A percentile compares a stretch with the other conserved stretches of the same genome.
phyloP scores from a whole-genome alignment of 2,113 vertebrate genomes.

The Trichechus manatus region DNA sequence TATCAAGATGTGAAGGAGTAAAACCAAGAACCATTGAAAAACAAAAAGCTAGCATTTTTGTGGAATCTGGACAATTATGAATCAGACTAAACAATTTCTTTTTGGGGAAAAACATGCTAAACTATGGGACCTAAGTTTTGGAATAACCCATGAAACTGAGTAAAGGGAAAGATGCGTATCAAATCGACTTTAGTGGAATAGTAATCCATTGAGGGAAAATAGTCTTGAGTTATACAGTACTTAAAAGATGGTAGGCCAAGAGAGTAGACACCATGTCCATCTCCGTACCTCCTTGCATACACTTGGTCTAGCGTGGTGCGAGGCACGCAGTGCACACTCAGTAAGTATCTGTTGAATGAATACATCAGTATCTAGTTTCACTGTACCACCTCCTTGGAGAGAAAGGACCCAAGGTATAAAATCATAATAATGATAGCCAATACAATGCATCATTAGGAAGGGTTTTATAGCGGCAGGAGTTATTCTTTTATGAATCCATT shows the following conservation, averaged over 20 bases:
- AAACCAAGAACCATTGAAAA: background rate
- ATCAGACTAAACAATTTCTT: background rate
- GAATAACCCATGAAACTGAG: background rate
- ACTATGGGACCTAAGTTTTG: background rate
- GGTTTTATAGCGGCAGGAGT: background rate
- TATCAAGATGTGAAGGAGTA: background rate
- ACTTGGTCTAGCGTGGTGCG: background rate
- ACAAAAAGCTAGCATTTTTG: background rate
- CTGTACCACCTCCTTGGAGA: background rate
- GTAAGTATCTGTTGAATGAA: constrained; percentile 3
- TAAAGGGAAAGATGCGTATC: background rate
- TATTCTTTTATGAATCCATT: background rate
- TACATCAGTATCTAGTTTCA: background rate
- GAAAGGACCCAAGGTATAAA: background rate
- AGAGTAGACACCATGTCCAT: background rate
- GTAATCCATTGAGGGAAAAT: background rate
- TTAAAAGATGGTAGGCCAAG: background rate
- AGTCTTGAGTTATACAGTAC: background rate
- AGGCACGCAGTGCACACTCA: background rate
- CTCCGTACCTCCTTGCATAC: background rate
- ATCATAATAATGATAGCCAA: background rate
- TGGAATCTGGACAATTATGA: background rate
- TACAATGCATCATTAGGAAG: background rate
- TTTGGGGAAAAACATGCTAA: background rate
- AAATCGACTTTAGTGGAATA: background rate